Conservation (phyloP, 2,797 vertebrate genomes). For the Acanthiza pusilla region DNA sequence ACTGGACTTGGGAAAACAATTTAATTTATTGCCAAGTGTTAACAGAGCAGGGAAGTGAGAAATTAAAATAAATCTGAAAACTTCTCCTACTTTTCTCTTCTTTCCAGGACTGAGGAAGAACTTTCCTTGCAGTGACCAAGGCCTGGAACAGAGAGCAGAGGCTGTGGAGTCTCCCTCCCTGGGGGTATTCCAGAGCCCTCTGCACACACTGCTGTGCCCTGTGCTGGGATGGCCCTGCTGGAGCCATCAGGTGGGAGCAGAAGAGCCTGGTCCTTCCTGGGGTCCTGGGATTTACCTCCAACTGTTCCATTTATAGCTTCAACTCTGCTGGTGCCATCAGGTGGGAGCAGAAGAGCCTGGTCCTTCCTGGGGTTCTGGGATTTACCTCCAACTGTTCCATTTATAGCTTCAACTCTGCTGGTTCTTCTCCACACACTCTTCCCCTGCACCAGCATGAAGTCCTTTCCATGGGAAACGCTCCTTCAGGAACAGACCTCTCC, state of each 20-base stretch:
- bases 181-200: background rate
- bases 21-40: background rate
- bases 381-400: background rate
- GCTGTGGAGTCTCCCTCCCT: background rate
- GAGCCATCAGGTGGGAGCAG: background rate
- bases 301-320: rapidly evolving
- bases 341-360: background rate
- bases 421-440: background rate
- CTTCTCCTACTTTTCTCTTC: background rate
- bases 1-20: background rate
- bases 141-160: background rate
- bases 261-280: background rate
- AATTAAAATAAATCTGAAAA: background rate
- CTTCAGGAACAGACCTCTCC: background rate
- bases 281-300: background rate
- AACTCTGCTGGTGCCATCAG: background rate
- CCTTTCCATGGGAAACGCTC: background rate
- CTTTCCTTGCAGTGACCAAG: background rate
- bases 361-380: background rate
- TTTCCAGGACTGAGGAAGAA: background rate
- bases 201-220: rapidly evolving
- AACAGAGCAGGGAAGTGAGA: background rate
- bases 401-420: background rate
- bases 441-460: background rate
- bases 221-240: background rate